A percentile compares a stretch with the other conserved stretches of the same genome.
These are phyloP conservation scores for Lissocephala sabroskyi DNA, from an alignment of 2,888 invertebrate species.

Conservation along the genomic window DNA sequence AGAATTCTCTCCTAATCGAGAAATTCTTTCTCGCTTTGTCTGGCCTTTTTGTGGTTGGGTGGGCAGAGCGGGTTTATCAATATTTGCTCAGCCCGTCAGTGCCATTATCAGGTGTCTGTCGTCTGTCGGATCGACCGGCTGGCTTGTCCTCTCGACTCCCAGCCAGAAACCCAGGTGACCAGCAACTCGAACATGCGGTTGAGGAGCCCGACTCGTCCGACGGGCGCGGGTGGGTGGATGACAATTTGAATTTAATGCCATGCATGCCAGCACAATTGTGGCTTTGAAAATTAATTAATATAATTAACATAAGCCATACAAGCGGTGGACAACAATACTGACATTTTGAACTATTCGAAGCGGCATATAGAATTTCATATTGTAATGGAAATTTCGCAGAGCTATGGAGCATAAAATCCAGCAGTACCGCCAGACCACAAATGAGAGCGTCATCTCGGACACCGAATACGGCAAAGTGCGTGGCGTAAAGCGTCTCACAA, in stretches of 20 bases:
- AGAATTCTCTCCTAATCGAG: too few relatives aligned
- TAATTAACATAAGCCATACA: conserved; percentile 28
- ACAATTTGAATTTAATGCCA: conserved; percentile 21
- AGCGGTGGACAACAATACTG: conserved; percentile 20
- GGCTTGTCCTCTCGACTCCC: too few relatives aligned
- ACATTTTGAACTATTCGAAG: conserved; percentile 14
- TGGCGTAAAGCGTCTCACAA: conserved; percentile 63
- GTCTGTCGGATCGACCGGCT: too few relatives aligned
- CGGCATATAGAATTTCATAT: conserved; percentile 7
- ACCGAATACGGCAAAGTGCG: conserved; percentile 69
- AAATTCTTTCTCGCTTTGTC: too few relatives aligned
- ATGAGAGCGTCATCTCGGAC: conserved; percentile 58
- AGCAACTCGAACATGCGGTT: too few relatives aligned
- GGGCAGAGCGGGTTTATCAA: too few relatives aligned
- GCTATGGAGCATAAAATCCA: conserved; percentile 61
- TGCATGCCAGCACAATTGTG: conserved; percentile 11
- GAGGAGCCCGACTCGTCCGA: too few relatives aligned
- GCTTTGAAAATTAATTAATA: conserved; percentile 39
- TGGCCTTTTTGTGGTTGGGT: too few relatives aligned
- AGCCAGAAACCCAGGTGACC: too few relatives aligned
- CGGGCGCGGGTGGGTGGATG: too few relatives aligned
- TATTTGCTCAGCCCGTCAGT: too few relatives aligned
- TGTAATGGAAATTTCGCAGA: conserved; percentile 44
- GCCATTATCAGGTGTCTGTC: too few relatives aligned
- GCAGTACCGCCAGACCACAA: conserved; percentile 64